Base-by-base conservation (phyloP, 2,888 invertebrate species). In the Synergus umbraculus region DNA sequence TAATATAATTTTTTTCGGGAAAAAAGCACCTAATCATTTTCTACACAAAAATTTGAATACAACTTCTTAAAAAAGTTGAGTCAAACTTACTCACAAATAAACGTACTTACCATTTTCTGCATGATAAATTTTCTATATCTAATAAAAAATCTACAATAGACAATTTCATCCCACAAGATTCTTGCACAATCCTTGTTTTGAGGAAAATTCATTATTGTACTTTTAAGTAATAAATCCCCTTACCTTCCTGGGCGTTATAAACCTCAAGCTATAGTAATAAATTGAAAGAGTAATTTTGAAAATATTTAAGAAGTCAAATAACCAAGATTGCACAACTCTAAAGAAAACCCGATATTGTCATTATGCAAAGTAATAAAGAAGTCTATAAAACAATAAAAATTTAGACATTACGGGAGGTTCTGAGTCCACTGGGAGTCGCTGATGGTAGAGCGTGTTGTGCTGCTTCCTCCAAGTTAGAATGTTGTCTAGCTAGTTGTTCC, bases 401-500 rank as follows among this genome's bases (percentile, higher is more conserved):
- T 63, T 63, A 5, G 5, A 77, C 46, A 80, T 92, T 89, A 92
- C 91, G 91, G 80, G 89, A 87, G 81, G 89, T 83, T 87, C 91
- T 89, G 85, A 91, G 90, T 83, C 88, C 89, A 67, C 88, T 79
- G 63, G 88, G 84, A 58, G 85, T 86, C 10, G 87, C 87, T 18
- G 88, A 85, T 64, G 92, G 91, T 60, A 91, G 91, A 54, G 94
- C 93, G 82, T 95, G 94, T 43, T 95, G 95, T 54, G 97, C 98
- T 2, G 98, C 98, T 92, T 98, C 97, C 93, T 99, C 99, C 85
- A 99, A 94, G 88, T 96, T 97, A 79, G 98, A 98, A 92, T 99
- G 99, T 92, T 99, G 99, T 85, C 98, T 95, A 15, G 99, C 99
- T 83, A 99, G 94, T 89, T 98, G 98, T 91, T 99, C 99, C 18